Percentiles rank a stretch among this genome's conserved stretches.
phyloP scores from a whole-genome alignment of 2,113 vertebrate species.

The Elgaria multicarinata region DNA sequence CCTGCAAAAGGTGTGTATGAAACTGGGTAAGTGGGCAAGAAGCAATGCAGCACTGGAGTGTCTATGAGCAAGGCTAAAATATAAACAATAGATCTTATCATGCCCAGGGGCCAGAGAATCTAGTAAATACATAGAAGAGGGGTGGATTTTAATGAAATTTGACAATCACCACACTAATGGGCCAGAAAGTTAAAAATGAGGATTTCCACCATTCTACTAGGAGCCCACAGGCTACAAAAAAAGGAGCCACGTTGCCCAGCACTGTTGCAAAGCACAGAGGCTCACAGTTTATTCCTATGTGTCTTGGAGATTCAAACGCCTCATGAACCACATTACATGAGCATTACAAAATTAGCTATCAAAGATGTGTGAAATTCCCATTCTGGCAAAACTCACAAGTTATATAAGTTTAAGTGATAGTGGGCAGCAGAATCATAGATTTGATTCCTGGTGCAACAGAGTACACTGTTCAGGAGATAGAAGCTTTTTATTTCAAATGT shows the following conservation, averaged over 20 bases:
- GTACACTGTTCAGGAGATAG: background rate
- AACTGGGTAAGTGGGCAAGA: background rate
- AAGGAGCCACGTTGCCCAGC: background rate
- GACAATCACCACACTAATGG: background rate
- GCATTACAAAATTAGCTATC: background rate
- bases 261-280: background rate
- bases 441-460: background rate
- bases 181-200: background rate
- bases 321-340: background rate
- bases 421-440: background rate
- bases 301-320: background rate
- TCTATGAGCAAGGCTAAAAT: background rate
- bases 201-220: background rate
- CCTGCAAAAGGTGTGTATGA: background rate
- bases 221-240: background rate
- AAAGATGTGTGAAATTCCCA: background rate
- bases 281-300: background rate
- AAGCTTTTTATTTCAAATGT: background rate
- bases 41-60: background rate
- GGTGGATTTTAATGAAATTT: background rate
- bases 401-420: background rate
- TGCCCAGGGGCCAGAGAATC: background rate
- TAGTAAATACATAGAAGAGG: no score
- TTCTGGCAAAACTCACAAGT: background rate
- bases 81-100: background rate